These are phyloP conservation scores for Megathymus violae DNA, from an alignment of 1,140 invertebrate genomes.

Conservation along the genomic window DNA sequence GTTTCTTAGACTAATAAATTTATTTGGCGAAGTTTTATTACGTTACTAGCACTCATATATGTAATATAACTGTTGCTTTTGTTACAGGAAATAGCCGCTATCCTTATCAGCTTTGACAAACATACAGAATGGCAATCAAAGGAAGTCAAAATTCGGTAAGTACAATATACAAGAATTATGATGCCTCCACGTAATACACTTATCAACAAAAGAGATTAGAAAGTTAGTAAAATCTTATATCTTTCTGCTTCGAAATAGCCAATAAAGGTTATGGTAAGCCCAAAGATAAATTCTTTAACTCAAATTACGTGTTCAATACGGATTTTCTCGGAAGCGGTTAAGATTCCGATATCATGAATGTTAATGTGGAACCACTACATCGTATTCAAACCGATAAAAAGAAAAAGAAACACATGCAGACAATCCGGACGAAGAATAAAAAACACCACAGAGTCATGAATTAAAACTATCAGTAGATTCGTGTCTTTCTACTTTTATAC, in stretches of 20 bases:
- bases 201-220: too few relatives aligned
- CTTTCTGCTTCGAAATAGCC: conserved; percentile 11
- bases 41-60: not conserved
- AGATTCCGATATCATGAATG: conserved; percentile 52
- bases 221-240: not conserved
- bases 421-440: conserved; percentile 47
- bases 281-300: conserved; percentile 33
- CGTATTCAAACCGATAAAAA: conserved; percentile 36
- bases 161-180: too few relatives aligned
- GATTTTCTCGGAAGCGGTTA: conserved; percentile 21
- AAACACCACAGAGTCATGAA: conserved; percentile 59
- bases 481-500: conserved; percentile 62
- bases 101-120: conserved; percentile 97
- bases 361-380: conserved; percentile 49
- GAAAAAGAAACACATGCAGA: conserved; percentile 50
- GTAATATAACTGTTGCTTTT: conserved; percentile 61
- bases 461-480: conserved; percentile 75
- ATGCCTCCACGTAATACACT: conserved; percentile 40
- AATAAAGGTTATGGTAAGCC: conserved; percentile 28
- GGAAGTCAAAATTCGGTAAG: conserved; percentile 97
- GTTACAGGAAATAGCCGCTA: conserved; percentile 98
- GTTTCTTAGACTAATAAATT: too few relatives aligned
- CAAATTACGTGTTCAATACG: conserved; percentile 30
- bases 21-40: too few relatives aligned
- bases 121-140: conserved; percentile 98